Conservation (phyloP, 2,113 vertebrate genomes). For the Oncorhynchus gorbuscha region DNA sequence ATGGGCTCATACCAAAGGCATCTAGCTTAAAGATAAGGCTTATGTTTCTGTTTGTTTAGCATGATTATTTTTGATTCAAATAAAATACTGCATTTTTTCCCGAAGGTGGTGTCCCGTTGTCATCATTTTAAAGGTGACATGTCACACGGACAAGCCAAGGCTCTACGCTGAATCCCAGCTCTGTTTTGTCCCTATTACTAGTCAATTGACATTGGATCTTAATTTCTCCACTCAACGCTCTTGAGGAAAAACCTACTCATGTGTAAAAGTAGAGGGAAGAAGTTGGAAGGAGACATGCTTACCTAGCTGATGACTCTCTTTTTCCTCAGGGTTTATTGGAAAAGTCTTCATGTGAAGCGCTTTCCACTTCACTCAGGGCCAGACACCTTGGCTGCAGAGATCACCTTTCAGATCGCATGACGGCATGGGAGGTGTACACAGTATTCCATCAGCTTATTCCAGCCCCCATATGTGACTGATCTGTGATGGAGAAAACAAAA, state of each 20-base stretch:
- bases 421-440: no score
- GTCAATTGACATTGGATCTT: not conserved
- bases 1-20: not conserved
- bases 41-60: not conserved
- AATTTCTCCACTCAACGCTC: not conserved
- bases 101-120: not conserved
- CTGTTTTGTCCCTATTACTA: not conserved
- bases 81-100: no score
- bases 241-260: not conserved
- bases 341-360: not conserved
- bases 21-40: not conserved
- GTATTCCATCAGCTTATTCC: constrained; percentile 1
- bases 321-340: not conserved
- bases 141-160: not conserved
- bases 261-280: not conserved
- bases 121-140: not conserved
- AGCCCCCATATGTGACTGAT: not conserved
- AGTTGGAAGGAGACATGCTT: constrained; percentile 12
- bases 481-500: not conserved
- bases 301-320: not conserved
- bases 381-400: not conserved
- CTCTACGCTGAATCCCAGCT: not conserved
- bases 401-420: not conserved
- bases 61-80: no score
- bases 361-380: constrained; percentile 22